Evolutionary conservation across 2,888 invertebrate genomes (phyloP), one percentile per base, ranked within the genome.

Genomic region (Plebejus melissa): DNA sequence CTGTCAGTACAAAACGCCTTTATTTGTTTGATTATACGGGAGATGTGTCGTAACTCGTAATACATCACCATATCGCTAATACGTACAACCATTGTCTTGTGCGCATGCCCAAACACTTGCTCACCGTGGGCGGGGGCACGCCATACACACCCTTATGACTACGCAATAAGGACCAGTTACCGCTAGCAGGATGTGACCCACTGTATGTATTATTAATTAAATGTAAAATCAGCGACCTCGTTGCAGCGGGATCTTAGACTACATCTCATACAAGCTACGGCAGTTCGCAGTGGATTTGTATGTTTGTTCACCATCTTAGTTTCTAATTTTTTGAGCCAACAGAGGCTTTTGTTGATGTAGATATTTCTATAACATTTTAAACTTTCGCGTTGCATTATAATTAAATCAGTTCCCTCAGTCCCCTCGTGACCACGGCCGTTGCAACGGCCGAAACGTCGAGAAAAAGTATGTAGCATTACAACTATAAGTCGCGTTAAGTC

Each of bases 11-110:
- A 54, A 72, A 28, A 5, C 72, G 50, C 72, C 54, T 32, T 72
- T 54, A 72, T 32, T 50, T 46, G 69, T 69, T 71, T 50, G 70
- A 41, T 72, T 77, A 76, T 76, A 77, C 78, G 9, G 7, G 50
- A 54, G 72, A 11, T n/a, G 60, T 65, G 76, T 74, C 76, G 71
- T 71, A 46, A 72, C 76, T 74, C 76, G 71, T 71, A 46, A 72
- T 77, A 77, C 77, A 79, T 81, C 79, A 80, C 77, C 78, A 79
- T 80, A 77, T 78, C 76, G 79, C 77, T 80, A 80, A 80, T 79
- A 76, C 74, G 76, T 77, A 79, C 77, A 74, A 74, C 80, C 80
- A 81, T 81, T 81, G 81, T 82, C 79, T 81, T 70, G 46, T 38
- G 46, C 76, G 74, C 69, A 78, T 70, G 32, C 36, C 36, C 54